phyloP scores from a whole-genome alignment of 2,113 vertebrate species.

The Pyxicephalus adspersus region DNA sequence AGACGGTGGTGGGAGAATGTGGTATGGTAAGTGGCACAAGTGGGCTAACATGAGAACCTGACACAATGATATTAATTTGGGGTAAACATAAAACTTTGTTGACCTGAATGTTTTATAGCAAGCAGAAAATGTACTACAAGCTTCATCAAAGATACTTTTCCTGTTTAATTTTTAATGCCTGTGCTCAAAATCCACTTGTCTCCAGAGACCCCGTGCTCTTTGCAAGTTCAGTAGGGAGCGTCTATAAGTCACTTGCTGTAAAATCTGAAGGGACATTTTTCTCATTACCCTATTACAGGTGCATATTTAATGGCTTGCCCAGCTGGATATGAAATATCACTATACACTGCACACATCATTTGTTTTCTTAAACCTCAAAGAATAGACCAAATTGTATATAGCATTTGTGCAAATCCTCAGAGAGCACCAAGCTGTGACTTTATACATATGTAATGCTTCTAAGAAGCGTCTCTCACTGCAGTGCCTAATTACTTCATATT shows the following conservation, averaged over 20 bases:
- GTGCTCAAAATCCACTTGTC: slow-evolving; percentile 51
- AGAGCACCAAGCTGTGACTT: slow-evolving; percentile 29
- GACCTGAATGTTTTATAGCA: too few relatives aligned
- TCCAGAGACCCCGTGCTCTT: slow-evolving; percentile 56
- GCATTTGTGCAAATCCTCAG: slow-evolving; percentile 26
- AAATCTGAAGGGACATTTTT: slow-evolving; percentile 53
- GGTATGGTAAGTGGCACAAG: too few relatives aligned
- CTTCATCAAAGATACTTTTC: slow-evolving; percentile 56
- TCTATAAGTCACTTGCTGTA: slow-evolving; percentile 42
- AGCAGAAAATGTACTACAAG: too few relatives aligned
- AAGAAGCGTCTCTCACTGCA: not conserved
- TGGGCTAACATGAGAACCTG: too few relatives aligned
- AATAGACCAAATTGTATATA: slow-evolving; percentile 2
- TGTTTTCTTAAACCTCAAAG: slow-evolving; percentile 52
- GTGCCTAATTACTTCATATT: slow-evolving; percentile 33
- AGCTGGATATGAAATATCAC: slow-evolving; percentile 50
- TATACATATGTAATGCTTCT: slow-evolving; percentile 47
- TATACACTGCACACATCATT: slow-evolving; percentile 45
- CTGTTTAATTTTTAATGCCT: slow-evolving; percentile 42
- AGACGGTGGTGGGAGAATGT: too few relatives aligned
- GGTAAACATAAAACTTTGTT: too few relatives aligned
- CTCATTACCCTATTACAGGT: slow-evolving; percentile 55
- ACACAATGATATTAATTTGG: too few relatives aligned
- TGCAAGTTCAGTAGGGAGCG: slow-evolving; percentile 44
- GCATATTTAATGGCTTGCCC: slow-evolving; percentile 49